These are phyloP conservation scores for Eristalis intricaria DNA, from an alignment of 2,888 invertebrate genomes.

Conservation along the genomic window DNA sequence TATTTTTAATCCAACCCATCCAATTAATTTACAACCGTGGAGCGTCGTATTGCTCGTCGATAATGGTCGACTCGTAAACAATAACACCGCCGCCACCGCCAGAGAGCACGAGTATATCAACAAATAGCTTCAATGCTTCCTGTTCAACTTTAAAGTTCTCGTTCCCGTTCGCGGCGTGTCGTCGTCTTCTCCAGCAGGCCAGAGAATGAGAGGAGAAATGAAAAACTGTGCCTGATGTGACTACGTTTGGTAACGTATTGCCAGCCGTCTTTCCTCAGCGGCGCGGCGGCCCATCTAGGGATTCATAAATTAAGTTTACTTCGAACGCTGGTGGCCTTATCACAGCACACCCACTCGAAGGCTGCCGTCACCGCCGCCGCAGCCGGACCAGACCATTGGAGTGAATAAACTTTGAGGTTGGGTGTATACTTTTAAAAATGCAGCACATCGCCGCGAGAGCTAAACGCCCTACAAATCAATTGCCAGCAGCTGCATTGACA, in stretches of 20 bases:
- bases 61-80: constrained; percentile 40
- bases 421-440: background rate
- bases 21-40: constrained; percentile 39
- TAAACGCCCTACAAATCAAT: constrained; percentile 55
- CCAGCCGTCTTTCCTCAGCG: background rate
- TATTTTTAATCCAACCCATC: constrained; percentile 21
- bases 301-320: constrained; percentile 46
- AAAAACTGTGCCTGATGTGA: background rate
- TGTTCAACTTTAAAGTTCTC: constrained; percentile 24
- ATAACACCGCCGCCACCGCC: constrained; percentile 11
- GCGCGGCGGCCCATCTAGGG: constrained; percentile 23
- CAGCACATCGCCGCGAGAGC: background rate
- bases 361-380: too few relatives aligned
- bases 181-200: background rate
- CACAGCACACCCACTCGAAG: background rate
- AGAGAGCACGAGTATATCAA: constrained; percentile 10
- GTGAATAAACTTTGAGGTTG: background rate
- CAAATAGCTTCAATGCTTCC: constrained; percentile 44
- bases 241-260: background rate
- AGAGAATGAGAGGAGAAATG: background rate
- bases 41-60: constrained; percentile 18
- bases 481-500: constrained; percentile 66
- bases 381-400: background rate
- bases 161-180: background rate
- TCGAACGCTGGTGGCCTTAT: background rate